phyloP scores from a whole-genome alignment of 92 coral and sea anemone genomes.

The Pocillopora grandis region DNA sequence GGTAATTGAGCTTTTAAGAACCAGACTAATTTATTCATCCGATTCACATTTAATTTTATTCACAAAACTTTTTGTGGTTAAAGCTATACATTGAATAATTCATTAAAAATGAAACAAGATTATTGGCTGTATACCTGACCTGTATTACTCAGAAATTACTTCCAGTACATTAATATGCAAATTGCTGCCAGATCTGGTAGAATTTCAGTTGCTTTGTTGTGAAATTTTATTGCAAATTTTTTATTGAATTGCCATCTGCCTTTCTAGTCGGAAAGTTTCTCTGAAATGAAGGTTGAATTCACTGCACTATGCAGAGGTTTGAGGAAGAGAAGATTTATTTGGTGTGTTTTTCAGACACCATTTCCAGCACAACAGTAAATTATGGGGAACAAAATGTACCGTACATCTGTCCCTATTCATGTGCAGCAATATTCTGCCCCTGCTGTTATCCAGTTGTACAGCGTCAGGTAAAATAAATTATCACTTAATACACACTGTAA shows the following conservation, averaged over 20 bases:
- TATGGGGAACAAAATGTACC: constrained; percentile 6
- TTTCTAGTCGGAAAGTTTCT: background rate
- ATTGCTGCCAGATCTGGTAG: constrained; percentile 9
- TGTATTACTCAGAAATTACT: background rate
- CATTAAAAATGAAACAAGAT: background rate
- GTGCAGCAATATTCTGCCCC: constrained; percentile 7
- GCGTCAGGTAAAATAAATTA: constrained; percentile 9
- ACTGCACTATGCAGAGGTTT: constrained; percentile 4
- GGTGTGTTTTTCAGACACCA: constrained; percentile 38
- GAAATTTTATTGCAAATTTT: background rate
- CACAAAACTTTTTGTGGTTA: background rate
- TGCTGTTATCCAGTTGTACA: constrained; percentile 18
- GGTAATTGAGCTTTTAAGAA: background rate
- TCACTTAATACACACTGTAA: background rate
- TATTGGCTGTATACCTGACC: constrained; percentile 9
- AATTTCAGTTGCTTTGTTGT: background rate
- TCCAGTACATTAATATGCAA: background rate
- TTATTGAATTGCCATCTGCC: background rate
- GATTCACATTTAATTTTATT: no score
- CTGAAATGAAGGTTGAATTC: constrained; percentile 1
- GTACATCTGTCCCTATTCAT: constrained; percentile 12
- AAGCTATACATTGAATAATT: constrained; percentile 1
- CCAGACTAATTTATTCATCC: no score
- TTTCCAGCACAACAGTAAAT: constrained; percentile 26
- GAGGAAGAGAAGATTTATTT: constrained; percentile 11